Base-by-base conservation (phyloP, 2,113 vertebrate genomes). In the Antennarius striatus region DNA sequence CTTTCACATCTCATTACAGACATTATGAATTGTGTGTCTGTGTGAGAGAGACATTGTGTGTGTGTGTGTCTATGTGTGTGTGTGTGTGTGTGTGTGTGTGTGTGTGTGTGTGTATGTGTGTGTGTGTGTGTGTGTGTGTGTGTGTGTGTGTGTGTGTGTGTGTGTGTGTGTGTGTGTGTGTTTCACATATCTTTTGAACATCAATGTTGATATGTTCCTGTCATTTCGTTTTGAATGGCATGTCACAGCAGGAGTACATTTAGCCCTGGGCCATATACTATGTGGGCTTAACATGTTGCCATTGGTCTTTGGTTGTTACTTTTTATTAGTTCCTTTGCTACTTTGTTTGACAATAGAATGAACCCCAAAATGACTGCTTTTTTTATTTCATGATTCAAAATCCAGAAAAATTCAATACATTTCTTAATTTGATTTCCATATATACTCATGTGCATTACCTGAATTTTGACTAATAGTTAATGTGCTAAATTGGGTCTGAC, bases 1-100 rank as follows among this genome's bases (percentile, higher is more conserved):
- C 14, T 17, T 63, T 79, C 70, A 52, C 42, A 74, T 69, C 56
- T 81, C 61, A 73, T 82, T 72, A 77, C 62, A 71, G 68, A 72
- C 67, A 77, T 82, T 47, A 13, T 42, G 56, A 56, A 48, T 61
- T 58, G 50, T 60, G 46, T 68, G 66, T 56, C 10, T 22, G 22
- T 22, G 22, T 22, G 22, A 22, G 39, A 40, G 11, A 10, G 12
- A 4, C 10, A 16, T 10, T 30, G 39, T 47, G 1, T 29, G 2
- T 63, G 11, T 66, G 30, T 66, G 17, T 6, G n/a, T 61, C 14
- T 17, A 29, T 16, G 30, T 43, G 13, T 54, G 17, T 47, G n/a
- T 42, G 56, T 59, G 48, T 61, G 46, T 68, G 66, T 56, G 7
- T 22, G 22, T 22, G 22, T 22, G 22, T 30, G 39, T 47, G 1